Conservation (phyloP, 2,113 vertebrate species). For the Brachyhypopomus gauderio region DNA sequence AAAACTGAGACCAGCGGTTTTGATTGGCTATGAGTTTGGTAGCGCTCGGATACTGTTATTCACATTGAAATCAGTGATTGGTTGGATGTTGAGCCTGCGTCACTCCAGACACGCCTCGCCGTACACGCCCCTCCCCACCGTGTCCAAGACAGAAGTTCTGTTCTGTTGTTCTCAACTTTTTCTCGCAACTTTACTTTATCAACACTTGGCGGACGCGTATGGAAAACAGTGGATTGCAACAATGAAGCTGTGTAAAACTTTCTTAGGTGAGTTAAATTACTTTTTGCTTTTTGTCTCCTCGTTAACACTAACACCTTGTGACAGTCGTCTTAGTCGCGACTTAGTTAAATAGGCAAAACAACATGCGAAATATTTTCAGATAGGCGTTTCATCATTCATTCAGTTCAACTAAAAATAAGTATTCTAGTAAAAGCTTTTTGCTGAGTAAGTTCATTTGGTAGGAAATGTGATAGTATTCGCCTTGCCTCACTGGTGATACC, state of each 20-base stretch:
- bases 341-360: too few species aligned
- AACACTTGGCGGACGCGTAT: conserved; percentile 55
- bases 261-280: conserved; percentile 85
- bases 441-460: too few species aligned
- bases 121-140: conserved; percentile 34
- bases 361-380: too few species aligned
- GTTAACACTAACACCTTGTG: neutral
- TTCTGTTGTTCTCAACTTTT: conserved; percentile 81
- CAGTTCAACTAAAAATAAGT: too few species aligned
- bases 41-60: conserved; percentile 65
- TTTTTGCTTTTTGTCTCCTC: neutral
- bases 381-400: too few species aligned
- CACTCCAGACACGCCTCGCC: conserved; percentile 41
- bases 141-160: conserved; percentile 77
- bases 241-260: conserved; percentile 90
- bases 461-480: too few species aligned
- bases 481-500: too few species aligned
- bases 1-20: conserved; percentile 59
- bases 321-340: neutral
- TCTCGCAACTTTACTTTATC: conserved; percentile 73
- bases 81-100: conserved; percentile 51
- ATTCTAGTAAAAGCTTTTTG: too few species aligned
- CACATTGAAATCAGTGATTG: conserved; percentile 74
- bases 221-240: conserved; percentile 66
- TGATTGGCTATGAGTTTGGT: conserved; percentile 76